These are phyloP conservation scores for Ormyrus pomaceus DNA, from an alignment of 2,888 invertebrate genomes.

Conservation along the genomic window DNA sequence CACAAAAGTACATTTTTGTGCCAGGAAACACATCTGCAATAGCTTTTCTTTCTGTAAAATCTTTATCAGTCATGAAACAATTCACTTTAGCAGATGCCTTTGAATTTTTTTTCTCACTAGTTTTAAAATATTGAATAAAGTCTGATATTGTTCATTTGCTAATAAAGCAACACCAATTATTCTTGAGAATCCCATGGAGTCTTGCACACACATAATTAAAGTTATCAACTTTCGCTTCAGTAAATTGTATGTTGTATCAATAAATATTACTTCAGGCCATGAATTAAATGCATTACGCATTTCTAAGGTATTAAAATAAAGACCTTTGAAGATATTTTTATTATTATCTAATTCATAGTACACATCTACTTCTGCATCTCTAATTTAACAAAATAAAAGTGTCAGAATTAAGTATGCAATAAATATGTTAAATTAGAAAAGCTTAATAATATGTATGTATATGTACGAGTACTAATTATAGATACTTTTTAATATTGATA, in stretches of 20 bases:
- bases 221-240: not conserved
- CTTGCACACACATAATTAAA: constrained; percentile 6
- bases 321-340: constrained; percentile 9
- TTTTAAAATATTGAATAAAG: too few species aligned
- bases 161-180: constrained; percentile 6
- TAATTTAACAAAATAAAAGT: not conserved
- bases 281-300: not conserved
- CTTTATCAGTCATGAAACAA: too few species aligned
- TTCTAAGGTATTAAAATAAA: not conserved
- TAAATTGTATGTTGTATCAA: constrained; percentile 8
- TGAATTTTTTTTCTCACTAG: too few species aligned
- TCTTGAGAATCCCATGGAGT: not conserved
- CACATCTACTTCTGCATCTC: constrained; percentile 7
- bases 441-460: not conserved
- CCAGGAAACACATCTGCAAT: too few species aligned
- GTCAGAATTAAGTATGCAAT: not conserved
- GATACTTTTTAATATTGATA: not conserved
- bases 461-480: not conserved
- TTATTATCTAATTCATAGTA: not conserved
- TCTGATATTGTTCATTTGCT: not conserved
- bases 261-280: constrained; percentile 10
- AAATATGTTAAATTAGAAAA: not conserved
- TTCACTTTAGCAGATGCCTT: too few species aligned
- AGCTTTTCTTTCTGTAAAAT: too few species aligned
- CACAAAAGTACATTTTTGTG: too few species aligned